These are phyloP conservation scores for Adelges cooleyi DNA, from an alignment of 1,140 invertebrate genomes.

Conservation along the genomic window DNA sequence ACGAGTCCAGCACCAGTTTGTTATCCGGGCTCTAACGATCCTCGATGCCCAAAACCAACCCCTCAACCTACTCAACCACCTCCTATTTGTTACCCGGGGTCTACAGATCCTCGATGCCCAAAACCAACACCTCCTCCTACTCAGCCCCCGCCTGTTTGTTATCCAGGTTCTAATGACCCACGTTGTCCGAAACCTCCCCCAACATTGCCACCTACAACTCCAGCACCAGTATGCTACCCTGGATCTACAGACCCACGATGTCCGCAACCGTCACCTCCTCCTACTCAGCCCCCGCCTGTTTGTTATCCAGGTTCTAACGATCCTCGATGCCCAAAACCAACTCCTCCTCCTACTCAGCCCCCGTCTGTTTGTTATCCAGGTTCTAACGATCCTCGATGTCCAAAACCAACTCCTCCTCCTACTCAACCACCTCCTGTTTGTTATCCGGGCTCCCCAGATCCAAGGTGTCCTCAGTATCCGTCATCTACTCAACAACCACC, in stretches of 20 bases:
- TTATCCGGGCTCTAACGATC: slow-evolving; percentile 36
- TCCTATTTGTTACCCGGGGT: slow-evolving; percentile 37
- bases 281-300: slow-evolving; percentile 1
- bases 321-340: slow-evolving; percentile 33
- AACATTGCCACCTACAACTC: slow-evolving; percentile 31
- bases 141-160: slow-evolving; percentile 35
- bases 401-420: slow-evolving; percentile 33
- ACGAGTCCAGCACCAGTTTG: slow-evolving; percentile 27
- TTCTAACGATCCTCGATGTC: slow-evolving; percentile 33
- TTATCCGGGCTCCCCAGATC: slow-evolving; percentile 36
- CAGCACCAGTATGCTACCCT: slow-evolving; percentile 32
- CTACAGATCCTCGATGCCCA: slow-evolving; percentile 33
- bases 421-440: slow-evolving; percentile 27
- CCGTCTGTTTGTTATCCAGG: slow-evolving; percentile 35
- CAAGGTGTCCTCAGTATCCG: slow-evolving; percentile 35
- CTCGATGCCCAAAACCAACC: slow-evolving; percentile 35
- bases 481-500: slow-evolving; percentile 31
- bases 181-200: slow-evolving; percentile 37
- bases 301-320: slow-evolving; percentile 32
- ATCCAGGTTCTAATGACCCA: slow-evolving; percentile 38
- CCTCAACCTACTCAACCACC: slow-evolving; percentile 31
- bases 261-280: slow-evolving; percentile 7
- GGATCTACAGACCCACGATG: slow-evolving; percentile 34
- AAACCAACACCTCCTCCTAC: slow-evolving; percentile 30
- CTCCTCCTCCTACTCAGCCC: slow-evolving; percentile 29